Evolutionary conservation across 2,113 vertebrate species (phyloP), one percentile per base, ranked within the genome.

Genomic region (Tor tambroides): DNA sequence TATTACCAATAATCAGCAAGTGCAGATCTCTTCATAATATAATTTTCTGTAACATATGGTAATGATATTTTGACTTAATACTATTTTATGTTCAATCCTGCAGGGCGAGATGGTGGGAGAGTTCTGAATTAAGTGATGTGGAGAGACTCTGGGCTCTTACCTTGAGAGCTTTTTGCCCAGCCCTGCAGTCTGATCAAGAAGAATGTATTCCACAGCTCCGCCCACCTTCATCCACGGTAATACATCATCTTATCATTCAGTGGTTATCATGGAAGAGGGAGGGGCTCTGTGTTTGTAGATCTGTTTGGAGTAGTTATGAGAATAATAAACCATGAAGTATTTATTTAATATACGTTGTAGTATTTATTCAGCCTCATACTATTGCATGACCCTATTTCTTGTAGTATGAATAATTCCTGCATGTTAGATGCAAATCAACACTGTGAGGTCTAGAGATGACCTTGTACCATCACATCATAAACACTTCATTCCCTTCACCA

Each of bases 121-220:
- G 89, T 28, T 84, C 91, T 0, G 85, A 86, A 21, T 92, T 94
- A 87, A 91, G 88, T 9, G 91, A 92, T 2, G 84, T 51, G 30
- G 95, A 97, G 80, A 88, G 77, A 21, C 41, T 94, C 9, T 97
- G 96, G 96, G 86, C 87, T 2, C 59, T 91, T 56, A 88, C 94
- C 0, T 80, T 96, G 84, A 92, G 85, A 88, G 84, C 91, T 75
- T 87, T 92, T n/a, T 83, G 87, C 83, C 91, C 91, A 0, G 49
- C 91, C 67, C 76, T 92, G 14, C 88, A 87, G 0, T 17, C 80
- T 21, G 63, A 89, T 61, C 32, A 9, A 38, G 93, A 93, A 91
- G 90, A 90, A 83, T 83, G 19, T 3, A 86, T 95, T 85, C 93
- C 95, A 78, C 89, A 90, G 26, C 92, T 97, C n/a, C 96, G 96